Conservation (phyloP, 2,888 invertebrate genomes). For the Sinodicranocentrus sp. region DNA sequence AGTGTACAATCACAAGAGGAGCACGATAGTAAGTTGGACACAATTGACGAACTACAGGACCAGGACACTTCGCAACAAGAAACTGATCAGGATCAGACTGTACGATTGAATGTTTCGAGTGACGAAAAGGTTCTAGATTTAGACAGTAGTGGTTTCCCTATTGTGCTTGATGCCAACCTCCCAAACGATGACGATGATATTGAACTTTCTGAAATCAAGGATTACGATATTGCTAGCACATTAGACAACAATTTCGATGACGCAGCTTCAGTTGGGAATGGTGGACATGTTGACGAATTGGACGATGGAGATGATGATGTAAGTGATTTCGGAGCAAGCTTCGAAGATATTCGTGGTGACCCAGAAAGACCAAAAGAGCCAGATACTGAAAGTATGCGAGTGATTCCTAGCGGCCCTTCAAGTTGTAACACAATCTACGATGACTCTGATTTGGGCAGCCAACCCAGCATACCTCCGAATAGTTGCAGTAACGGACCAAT, state of each 20-base stretch:
- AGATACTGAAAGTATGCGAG: constrained; percentile 75
- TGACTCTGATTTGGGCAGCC: constrained; percentile 74
- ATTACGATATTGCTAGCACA: constrained; percentile 65
- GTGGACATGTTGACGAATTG: not conserved
- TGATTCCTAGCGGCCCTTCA: constrained; percentile 76
- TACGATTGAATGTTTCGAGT: constrained; percentile 27
- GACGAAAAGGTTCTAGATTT: constrained; percentile 61
- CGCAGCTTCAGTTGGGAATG: not conserved
- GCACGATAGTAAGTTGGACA: not conserved
- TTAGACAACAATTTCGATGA: constrained; percentile 52
- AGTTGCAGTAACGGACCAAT: constrained; percentile 53
- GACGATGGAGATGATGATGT: constrained; percentile 23
- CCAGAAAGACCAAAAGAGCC: constrained; percentile 75
- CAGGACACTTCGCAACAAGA: not conserved
- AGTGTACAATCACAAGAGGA: not conserved
- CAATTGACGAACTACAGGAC: not conserved
- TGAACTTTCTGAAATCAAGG: constrained; percentile 62
- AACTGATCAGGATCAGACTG: not conserved
- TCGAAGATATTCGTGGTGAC: constrained; percentile 74
- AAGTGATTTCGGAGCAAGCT: constrained; percentile 72
- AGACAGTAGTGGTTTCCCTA: constrained; percentile 60
- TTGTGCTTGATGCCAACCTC: constrained; percentile 56
- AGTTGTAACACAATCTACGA: constrained; percentile 76
- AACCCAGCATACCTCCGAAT: constrained; percentile 74
- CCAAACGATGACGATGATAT: constrained; percentile 48